Evolutionary conservation across 2,113 vertebrate species (phyloP), one percentile per base, ranked within the genome.

Genomic region (Boleophthalmus pectinirostris): DNA sequence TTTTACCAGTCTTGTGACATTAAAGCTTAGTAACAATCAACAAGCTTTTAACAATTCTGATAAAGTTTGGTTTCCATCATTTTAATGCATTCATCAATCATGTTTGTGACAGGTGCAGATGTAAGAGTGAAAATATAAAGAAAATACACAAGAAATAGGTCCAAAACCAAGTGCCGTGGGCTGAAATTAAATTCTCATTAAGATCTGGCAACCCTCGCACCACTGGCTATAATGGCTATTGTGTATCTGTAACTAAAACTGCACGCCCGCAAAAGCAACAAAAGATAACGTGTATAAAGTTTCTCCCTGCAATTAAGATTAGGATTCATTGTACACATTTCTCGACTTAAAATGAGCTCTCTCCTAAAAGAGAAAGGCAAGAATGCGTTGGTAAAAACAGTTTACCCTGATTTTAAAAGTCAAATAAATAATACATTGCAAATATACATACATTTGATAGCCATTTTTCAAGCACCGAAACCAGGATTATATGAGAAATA

Each of bases 131-230:
- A 68, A 78, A 74, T 74, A 66, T 65, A 56, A 56, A 43, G 9
- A 9, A 29, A 43, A 21, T 47, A 45, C 70, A 63, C 65, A 29
- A 54, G 3, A 68, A 56, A 84, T 66, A 49, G 71, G 21, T 81
- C 35, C 79, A 38, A 65, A 0, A 82, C 86, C 88, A 89, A 86
- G 64, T 83, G 89, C 89, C 83, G 82, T 79, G 33, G 79, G 86
- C 83, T 81, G 73, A 79, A 88, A 89, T 87, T 85, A 88, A 86
- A 88, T 81, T 69, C 82, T 89, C 88, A 89, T 87, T 88, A 90
- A 65, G 76, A 80, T 72, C 81, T 87, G 88, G 86, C 82, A 85
- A 20, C 69, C 70, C 56, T 53, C 78, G 25, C 68, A 64, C 54
- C 56, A 35, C 78, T 65, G 63, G 43, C 58, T 35, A 66, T 46